phyloP scores from a whole-genome alignment of 1,140 invertebrate species.

The Chlorops oryzae region DNA sequence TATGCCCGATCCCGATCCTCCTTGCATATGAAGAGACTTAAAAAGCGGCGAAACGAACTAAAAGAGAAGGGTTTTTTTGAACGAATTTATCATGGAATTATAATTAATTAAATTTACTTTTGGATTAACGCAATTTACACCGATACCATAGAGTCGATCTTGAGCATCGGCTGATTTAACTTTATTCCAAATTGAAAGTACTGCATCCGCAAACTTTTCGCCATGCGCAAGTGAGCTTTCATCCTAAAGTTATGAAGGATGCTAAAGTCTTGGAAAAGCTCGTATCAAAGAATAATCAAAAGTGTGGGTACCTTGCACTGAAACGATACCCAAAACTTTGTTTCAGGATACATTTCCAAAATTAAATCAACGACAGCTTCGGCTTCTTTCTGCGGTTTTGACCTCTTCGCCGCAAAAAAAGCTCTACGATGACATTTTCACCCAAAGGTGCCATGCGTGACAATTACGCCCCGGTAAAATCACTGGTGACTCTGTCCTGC shows the following conservation, averaged over 20 bases:
- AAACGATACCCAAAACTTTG: constrained; percentile 69
- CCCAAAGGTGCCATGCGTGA: no score
- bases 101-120: constrained; percentile 18
- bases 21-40: constrained; percentile 47
- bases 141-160: constrained; percentile 72
- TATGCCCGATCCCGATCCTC: constrained; percentile 25
- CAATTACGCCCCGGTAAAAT: no score
- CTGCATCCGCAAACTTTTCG: constrained; percentile 60
- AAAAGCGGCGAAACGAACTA: constrained; percentile 54
- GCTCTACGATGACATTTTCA: constrained; percentile 81
- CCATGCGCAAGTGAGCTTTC: constrained; percentile 66
- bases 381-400: constrained; percentile 74
- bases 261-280: neutral
- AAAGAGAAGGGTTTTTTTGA: neutral
- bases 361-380: constrained; percentile 72
- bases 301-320: constrained; percentile 38
- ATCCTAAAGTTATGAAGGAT: constrained; percentile 49
- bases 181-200: constrained; percentile 50
- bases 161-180: constrained; percentile 55
- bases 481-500: constrained; percentile 59
- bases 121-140: constrained; percentile 79
- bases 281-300: neutral
- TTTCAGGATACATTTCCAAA: constrained; percentile 64
- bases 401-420: constrained; percentile 69
- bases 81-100: neutral